Evolutionary conservation across 2,888 invertebrate genomes (phyloP).

Genomic region (Bhutanitis thaidina): DNA sequence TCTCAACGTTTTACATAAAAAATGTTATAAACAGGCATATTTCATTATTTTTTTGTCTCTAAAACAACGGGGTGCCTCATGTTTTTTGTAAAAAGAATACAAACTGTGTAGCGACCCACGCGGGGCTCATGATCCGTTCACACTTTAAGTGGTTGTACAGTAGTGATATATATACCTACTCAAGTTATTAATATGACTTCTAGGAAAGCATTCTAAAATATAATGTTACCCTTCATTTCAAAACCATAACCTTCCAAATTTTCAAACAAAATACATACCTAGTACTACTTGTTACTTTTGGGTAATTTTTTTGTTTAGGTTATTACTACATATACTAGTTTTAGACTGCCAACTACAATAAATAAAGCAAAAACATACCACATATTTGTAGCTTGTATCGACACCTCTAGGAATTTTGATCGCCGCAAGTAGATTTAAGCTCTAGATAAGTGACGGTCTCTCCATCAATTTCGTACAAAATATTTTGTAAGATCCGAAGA

Average conservation of each 20-base stretch:
- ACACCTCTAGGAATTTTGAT: conserved; percentile 79
- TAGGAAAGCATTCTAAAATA: conserved; percentile 24
- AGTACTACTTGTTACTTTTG: too few species aligned
- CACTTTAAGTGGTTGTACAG: conserved; percentile 71
- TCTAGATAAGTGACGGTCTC: conserved; percentile 63
- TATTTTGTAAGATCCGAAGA: conserved; percentile 72
- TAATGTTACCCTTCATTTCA: too few species aligned
- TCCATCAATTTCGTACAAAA: conserved; percentile 76
- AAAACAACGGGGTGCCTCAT: conserved; percentile 75
- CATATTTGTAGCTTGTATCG: conserved; percentile 66
- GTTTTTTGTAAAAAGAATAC: conserved; percentile 65
- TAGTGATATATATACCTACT: conserved; percentile 59
- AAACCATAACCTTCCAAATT: too few species aligned
- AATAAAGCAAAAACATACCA: conserved; percentile 32
- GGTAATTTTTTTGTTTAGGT: too few species aligned
- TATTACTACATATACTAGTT: too few species aligned
- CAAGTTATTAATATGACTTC: conserved; percentile 54
- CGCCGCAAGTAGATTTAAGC: conserved; percentile 57
- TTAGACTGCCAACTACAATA: neutral
- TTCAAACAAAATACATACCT: too few species aligned
- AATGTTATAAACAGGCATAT: conserved; percentile 65
- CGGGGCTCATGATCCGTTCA: conserved; percentile 65
- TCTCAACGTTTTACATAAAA: conserved; percentile 64
- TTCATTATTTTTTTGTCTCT: conserved; percentile 73
- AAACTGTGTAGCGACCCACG: conserved; percentile 64